phyloP scores from a whole-genome alignment of 2,797 vertebrate species.

The Girardinus metallicus region DNA sequence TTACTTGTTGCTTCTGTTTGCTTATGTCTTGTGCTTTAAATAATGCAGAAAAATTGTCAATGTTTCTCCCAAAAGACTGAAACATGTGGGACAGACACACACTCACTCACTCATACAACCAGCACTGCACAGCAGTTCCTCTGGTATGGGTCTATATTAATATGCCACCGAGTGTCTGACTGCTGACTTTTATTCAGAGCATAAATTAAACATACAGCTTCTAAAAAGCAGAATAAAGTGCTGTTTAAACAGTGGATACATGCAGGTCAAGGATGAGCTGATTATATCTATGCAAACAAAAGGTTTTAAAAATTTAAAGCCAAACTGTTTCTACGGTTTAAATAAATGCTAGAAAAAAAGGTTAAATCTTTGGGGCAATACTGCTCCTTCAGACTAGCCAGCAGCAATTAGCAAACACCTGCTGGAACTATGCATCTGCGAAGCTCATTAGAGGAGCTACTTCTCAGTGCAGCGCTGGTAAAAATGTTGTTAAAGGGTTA shows the following conservation, averaged over 20 bases:
- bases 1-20: conserved; percentile 41
- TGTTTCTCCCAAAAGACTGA: conserved; percentile 23
- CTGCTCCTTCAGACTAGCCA: too few relatives aligned
- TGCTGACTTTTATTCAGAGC: conserved; percentile 4
- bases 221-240: not conserved
- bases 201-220: not conserved
- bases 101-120: conserved; percentile 27
- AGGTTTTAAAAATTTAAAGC: not conserved
- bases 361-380: not conserved
- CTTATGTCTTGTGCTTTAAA: conserved; percentile 36
- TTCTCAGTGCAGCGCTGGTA: too few relatives aligned
- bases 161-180: conserved; percentile 6
- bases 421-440: too few relatives aligned
- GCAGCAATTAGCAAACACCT: too few relatives aligned
- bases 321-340: not conserved
- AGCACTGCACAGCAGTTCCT: conserved; percentile 11
- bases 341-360: not conserved
- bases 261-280: not conserved
- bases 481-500: too few relatives aligned
- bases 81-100: conserved; percentile 27
- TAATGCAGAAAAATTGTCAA: conserved; percentile 41
- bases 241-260: not conserved
- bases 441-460: too few relatives aligned
- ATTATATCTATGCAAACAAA: not conserved
- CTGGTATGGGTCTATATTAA: conserved; percentile 10